Evolutionary conservation across 1,140 invertebrate genomes (phyloP), one percentile per base, ranked within the genome.

Genomic region (Drosophila azteca): DNA sequence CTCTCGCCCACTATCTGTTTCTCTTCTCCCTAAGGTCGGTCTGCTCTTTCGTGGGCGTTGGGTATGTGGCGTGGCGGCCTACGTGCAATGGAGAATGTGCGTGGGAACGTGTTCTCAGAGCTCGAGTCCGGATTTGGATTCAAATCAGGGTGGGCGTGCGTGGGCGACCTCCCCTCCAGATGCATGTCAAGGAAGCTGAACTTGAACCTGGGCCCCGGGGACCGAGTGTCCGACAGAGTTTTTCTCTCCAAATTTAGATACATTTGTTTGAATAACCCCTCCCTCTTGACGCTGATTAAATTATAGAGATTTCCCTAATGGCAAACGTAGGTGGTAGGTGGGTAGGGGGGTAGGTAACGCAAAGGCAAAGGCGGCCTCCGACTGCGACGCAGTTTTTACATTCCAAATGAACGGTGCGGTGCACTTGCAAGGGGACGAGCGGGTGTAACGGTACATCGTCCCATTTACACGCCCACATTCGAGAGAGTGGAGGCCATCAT

Each of bases 131-230:
- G 57, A 62, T 62, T 66, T 54, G 7, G 17, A 13, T 35, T 7
- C 5, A 8, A 20, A 65, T 57, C 35, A 41, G 62, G 35, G 49
- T 44, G 50, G 52, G 26, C 6, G 13, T 50, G 24, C 79, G 79
- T 82, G 72, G 75, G 80, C 43, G 73, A 45, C 64, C 58, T 26
- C 35, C 15, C 59, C 35, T 13, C 35, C 35, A 39, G 74, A 83
- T 83, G 58, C 75, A 57, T 84, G 76, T 79, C 79, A 83, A 67
- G 79, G 65, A 49, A 52, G 46, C 64, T 84, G 80, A 83, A 83
- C 79, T 83, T 83, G 79, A 83, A 83, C 80, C 49, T 61, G 70
- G 35, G 11, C 35, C 35, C 62, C 61, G 48, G 70, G 61, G 61
- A 76, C 35, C 24, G 24, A 26, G 24, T 13, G 35, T 11, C 35